A percentile compares a stretch with the other conserved stretches of the same genome.
Evolutionary conservation across 2,797 vertebrate genomes (phyloP).

Genomic region (Rhadinocentrus ornatus): DNA sequence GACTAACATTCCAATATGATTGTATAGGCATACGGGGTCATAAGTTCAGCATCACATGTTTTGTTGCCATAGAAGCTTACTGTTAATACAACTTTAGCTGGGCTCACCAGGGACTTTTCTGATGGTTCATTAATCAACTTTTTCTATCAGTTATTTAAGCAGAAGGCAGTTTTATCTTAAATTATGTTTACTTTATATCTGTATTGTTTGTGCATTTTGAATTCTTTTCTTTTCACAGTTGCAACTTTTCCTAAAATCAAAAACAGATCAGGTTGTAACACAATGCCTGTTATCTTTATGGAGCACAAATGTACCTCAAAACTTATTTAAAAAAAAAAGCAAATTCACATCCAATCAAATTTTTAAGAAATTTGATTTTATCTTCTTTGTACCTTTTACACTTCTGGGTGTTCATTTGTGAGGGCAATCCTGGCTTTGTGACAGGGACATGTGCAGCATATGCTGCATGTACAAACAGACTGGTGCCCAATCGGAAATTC

Average conservation of each 20-base stretch:
- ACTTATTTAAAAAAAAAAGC: constrained; percentile 1
- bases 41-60: constrained; percentile 31
- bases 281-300: constrained; percentile 17
- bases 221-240: constrained; percentile 17
- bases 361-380: constrained; percentile 6
- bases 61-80: constrained; percentile 41
- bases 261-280: constrained; percentile 13
- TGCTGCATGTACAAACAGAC: constrained; percentile 59
- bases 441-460: constrained; percentile 65
- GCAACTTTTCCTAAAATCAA: constrained; percentile 1
- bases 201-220: constrained; percentile 31
- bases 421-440: constrained; percentile 49
- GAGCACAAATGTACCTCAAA: constrained; percentile 12
- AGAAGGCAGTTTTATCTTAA: constrained; percentile 25
- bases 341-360: not conserved
- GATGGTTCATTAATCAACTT: constrained; percentile 34
- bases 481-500: constrained; percentile 63
- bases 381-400: constrained; percentile 24
- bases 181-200: constrained; percentile 27
- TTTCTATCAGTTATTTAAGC: constrained; percentile 27
- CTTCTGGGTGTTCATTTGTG: constrained; percentile 43
- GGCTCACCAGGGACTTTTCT: constrained; percentile 5
- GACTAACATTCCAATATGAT: constrained; percentile 15
- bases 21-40: constrained; percentile 22
- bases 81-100: constrained; percentile 17